A percentile compares a stretch with the other conserved stretches of the same genome.
Conservation (phyloP, 2,888 invertebrate species). For the Amiota mariae region DNA sequence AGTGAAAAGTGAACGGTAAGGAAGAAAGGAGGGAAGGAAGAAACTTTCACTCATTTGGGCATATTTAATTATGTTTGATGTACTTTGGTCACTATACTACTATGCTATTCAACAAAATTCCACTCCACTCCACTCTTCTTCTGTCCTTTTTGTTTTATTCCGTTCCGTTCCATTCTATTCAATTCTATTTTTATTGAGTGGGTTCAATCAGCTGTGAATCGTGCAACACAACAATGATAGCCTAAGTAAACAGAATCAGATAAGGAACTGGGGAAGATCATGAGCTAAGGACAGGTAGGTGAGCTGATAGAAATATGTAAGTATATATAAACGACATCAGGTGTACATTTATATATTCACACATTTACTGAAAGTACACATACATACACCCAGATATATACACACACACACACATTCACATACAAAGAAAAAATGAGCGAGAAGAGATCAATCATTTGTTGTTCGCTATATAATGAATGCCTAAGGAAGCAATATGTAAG, state of each 20-base stretch:
- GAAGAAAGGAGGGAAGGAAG: too few species aligned
- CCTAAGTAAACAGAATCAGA: constrained; percentile 2
- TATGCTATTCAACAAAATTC: neutral
- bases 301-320: neutral
- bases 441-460: too few species aligned
- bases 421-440: too few species aligned
- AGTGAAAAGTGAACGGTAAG: too few species aligned
- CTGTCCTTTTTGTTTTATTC: too few species aligned
- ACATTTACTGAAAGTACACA: neutral
- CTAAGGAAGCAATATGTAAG: too few species aligned
- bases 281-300: neutral
- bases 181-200: neutral
- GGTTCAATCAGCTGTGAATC: constrained; percentile 14
- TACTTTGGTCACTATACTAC: neutral
- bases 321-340: neutral
- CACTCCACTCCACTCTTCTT: too few species aligned
- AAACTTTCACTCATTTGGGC: constrained; percentile 1
- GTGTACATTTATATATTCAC: neutral
- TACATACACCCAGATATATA: neutral
- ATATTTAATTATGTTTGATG: constrained; percentile 25
- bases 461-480: too few species aligned
- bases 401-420: neutral
- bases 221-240: neutral
- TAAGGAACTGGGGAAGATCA: neutral
- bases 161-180: too few species aligned